Evolutionary conservation across 2,888 invertebrate genomes (phyloP).

Genomic region (Mantis religiosa): DNA sequence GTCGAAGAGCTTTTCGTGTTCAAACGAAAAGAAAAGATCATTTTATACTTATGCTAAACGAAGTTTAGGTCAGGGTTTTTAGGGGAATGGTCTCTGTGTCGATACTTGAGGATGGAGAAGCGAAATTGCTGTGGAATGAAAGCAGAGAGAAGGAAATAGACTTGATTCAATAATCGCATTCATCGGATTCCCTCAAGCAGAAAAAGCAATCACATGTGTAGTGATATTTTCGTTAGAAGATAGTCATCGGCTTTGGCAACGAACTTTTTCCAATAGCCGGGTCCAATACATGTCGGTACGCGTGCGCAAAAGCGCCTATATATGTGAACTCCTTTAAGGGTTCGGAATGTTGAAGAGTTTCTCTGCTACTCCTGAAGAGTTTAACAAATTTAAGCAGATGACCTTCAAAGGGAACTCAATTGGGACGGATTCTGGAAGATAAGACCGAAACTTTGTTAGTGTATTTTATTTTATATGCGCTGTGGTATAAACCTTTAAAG

Average conservation of each 20-base stretch:
- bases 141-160: background rate
- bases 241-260: background rate
- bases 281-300: background rate
- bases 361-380: background rate
- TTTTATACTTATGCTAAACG: background rate
- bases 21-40: background rate
- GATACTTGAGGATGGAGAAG: background rate
- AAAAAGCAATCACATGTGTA: background rate
- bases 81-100: background rate
- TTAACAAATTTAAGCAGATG: too few relatives aligned
- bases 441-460: too few relatives aligned
- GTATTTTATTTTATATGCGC: too few relatives aligned
- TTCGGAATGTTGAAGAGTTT: background rate
- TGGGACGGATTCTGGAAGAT: too few relatives aligned
- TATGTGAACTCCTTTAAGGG: background rate
- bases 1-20: background rate
- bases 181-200: background rate
- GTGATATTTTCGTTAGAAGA: background rate
- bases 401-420: too few relatives aligned
- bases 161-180: background rate
- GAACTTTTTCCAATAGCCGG: background rate
- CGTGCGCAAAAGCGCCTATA: background rate
- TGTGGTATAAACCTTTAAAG: too few relatives aligned
- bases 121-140: background rate
- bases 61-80: background rate